Conservation (phyloP, 2,113 vertebrate genomes). For the Nyctibius bracteatus region DNA sequence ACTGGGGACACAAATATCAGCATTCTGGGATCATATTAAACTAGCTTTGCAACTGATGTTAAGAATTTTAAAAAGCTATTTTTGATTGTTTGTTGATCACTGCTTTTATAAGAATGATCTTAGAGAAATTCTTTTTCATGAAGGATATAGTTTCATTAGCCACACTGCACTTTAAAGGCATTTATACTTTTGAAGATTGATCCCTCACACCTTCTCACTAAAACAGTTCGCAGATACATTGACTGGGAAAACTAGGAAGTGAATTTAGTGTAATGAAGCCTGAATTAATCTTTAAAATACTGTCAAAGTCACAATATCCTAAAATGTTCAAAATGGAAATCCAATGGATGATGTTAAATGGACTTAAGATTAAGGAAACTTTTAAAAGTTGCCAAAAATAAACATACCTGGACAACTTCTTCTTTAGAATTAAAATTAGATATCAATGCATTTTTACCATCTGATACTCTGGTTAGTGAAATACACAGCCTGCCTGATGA, state of each 20-base stretch:
- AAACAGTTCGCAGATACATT: background rate
- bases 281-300: background rate
- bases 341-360: background rate
- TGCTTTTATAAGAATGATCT: background rate
- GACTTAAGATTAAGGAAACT: background rate
- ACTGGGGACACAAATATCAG: background rate
- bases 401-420: slow-evolving; percentile 87
- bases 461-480: slow-evolving; percentile 88
- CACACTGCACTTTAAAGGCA: background rate
- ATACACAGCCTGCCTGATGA: slow-evolving; percentile 78
- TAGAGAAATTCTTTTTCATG: background rate
- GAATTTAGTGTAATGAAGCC: background rate
- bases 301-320: background rate
- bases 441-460: slow-evolving; percentile 86
- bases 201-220: background rate
- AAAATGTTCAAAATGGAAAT: background rate
- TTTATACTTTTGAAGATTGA: background rate
- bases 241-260: background rate
- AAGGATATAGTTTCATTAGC: background rate
- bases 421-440: slow-evolving; percentile 89
- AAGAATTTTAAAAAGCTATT: background rate
- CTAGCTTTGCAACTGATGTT: background rate
- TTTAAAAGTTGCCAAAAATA: background rate
- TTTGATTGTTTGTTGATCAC: background rate
- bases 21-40: background rate